phyloP scores from a whole-genome alignment of 2,113 vertebrate genomes.

The Eurypyga helias region DNA sequence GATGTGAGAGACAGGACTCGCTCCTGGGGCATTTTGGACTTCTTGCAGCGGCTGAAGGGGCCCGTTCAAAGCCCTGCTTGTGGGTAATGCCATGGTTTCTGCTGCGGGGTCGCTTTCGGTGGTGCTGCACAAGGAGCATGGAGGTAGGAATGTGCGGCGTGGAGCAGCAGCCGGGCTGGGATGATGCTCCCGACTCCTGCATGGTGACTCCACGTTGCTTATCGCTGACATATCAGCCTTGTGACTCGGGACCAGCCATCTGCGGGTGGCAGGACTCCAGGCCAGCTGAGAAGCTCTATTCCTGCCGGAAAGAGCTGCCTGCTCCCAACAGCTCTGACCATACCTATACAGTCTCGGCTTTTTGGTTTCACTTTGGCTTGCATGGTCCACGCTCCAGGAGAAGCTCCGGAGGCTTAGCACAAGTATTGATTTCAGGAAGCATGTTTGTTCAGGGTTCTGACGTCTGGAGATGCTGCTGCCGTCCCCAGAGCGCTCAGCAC shows the following conservation, averaged over 20 bases:
- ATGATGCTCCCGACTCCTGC: not conserved
- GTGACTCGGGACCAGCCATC: rapidly evolving
- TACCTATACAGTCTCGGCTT: not conserved
- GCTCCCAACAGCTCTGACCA: not conserved
- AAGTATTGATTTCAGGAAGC: not conserved
- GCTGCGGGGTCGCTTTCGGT: rapidly evolving
- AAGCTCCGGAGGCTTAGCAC: not conserved
- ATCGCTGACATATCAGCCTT: not conserved
- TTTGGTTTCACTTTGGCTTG: not conserved
- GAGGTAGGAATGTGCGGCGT: rapidly evolving
- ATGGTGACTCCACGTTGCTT: rapidly evolving
- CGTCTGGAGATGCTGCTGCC: not conserved
- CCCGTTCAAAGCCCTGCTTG: not conserved
- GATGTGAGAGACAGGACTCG: not conserved
- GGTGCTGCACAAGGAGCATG: not conserved
- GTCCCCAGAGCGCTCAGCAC: rapidly evolving
- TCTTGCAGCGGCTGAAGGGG: rapidly evolving
- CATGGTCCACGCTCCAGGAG: not conserved
- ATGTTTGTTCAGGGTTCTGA: not conserved
- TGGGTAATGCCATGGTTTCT: not conserved
- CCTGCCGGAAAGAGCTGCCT: not conserved
- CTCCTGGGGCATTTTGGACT: not conserved
- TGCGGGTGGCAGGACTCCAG: not conserved
- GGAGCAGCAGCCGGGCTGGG: not conserved
- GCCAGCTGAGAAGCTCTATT: rapidly evolving